phyloP scores from a whole-genome alignment of 1,140 invertebrate genomes.

The Platorchestia sp. region DNA sequence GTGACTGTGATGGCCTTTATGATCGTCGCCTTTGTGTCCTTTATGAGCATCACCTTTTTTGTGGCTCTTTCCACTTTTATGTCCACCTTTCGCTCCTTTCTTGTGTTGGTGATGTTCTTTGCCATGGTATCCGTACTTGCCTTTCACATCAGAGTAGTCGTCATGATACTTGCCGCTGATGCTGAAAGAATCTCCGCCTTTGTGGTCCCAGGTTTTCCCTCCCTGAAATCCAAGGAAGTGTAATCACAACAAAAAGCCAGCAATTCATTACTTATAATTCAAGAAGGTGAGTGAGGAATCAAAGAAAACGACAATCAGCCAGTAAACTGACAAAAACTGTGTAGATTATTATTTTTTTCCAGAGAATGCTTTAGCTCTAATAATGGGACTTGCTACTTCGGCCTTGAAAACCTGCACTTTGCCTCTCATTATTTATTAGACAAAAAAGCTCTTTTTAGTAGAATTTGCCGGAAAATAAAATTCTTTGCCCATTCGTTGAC shows the following conservation, averaged over 20 bases:
- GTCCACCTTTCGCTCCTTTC: conserved; percentile 37
- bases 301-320: no score
- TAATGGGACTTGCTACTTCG: no score
- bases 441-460: no score
- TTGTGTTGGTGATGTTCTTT: conserved; percentile 14
- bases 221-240: neutral
- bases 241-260: no score
- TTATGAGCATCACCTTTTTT: conserved; percentile 28
- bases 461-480: no score
- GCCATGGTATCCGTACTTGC: conserved; percentile 34
- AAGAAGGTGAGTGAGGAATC: neutral
- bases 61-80: conserved; percentile 29
- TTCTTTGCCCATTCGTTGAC: no score
- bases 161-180: conserved; percentile 42
- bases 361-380: no score
- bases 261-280: neutral
- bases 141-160: conserved; percentile 35
- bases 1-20: conserved; percentile 45
- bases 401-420: no score
- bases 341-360: no score
- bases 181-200: conserved; percentile 45
- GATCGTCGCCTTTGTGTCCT: conserved; percentile 8
- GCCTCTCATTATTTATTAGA: no score
- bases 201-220: conserved; percentile 41
- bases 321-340: no score